phyloP scores from a whole-genome alignment of 2,888 invertebrate genomes.

The Tenthredo amoena region DNA sequence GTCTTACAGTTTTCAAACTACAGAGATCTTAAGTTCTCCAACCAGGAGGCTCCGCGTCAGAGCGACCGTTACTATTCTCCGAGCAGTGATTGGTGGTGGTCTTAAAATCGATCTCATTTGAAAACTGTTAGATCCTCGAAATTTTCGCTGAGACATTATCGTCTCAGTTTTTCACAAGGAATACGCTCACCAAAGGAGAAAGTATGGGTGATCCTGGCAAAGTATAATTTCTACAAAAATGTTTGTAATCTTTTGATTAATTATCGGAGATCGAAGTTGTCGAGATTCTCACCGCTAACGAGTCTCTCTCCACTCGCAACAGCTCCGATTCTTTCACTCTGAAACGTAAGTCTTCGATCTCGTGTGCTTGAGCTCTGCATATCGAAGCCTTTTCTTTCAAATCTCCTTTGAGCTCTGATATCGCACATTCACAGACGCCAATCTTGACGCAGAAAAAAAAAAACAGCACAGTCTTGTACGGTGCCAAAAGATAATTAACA shows the following conservation, averaged over 20 bases:
- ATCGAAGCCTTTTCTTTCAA: slow-evolving; percentile 61
- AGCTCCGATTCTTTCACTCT: slow-evolving; percentile 59
- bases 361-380: slow-evolving; percentile 60
- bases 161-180: slow-evolving; percentile 17
- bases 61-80: not conserved
- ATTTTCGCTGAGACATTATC: not conserved
- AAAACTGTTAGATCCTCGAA: not conserved
- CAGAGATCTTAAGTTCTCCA: not conserved
- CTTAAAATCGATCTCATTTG: not conserved
- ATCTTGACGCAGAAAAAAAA: slow-evolving; percentile 58
- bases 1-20: not conserved
- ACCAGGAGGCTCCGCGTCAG: not conserved
- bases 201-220: not conserved
- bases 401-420: slow-evolving; percentile 63
- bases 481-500: not conserved
- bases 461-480: not conserved
- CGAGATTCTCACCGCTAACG: slow-evolving; percentile 61
- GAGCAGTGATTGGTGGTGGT: not conserved
- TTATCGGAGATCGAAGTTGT: not conserved
- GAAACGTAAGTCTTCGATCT: slow-evolving; percentile 63
- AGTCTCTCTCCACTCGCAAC: slow-evolving; percentile 63
- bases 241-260: not conserved
- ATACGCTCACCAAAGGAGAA: not conserved
- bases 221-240: slow-evolving; percentile 8
- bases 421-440: slow-evolving; percentile 57